Evolutionary conservation across 1,140 invertebrate genomes (phyloP).

Genomic region (Propsilocerus akamusi): DNA sequence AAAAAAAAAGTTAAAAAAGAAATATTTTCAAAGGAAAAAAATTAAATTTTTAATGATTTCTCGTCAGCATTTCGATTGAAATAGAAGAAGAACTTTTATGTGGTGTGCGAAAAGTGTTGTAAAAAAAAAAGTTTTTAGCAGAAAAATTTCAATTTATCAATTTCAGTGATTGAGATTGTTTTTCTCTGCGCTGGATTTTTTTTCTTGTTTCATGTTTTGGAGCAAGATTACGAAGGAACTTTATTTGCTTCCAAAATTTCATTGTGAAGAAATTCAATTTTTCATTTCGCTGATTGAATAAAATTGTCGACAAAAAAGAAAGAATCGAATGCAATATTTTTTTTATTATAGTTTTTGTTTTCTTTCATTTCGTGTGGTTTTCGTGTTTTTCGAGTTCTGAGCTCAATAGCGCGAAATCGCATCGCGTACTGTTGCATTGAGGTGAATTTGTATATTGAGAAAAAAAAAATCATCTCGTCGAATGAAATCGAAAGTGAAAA

Average conservation of each 20-base stretch:
- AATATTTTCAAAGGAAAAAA: no score
- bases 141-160: neutral
- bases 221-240: no score
- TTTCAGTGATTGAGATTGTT: no score
- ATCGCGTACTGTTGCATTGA: no score
- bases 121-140: neutral
- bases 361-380: neutral
- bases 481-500: slow-evolving; percentile 1
- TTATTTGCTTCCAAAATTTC: neutral
- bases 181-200: no score
- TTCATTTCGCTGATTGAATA: neutral
- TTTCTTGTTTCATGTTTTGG: no score
- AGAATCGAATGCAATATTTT: neutral
- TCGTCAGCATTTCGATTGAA: neutral
- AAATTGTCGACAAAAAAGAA: neutral
- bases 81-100: neutral
- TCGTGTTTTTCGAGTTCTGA: neutral
- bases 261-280: no score
- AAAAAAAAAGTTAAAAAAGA: no score
- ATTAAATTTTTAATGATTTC: neutral
- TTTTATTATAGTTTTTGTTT: no score
- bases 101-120: neutral
- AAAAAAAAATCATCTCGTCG: neutral
- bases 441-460: neutral
- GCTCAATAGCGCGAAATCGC: no score